Evolutionary conservation across 2,888 invertebrate genomes (phyloP), one percentile per base, ranked within the genome.

Genomic region (Cephus rjabovi): DNA sequence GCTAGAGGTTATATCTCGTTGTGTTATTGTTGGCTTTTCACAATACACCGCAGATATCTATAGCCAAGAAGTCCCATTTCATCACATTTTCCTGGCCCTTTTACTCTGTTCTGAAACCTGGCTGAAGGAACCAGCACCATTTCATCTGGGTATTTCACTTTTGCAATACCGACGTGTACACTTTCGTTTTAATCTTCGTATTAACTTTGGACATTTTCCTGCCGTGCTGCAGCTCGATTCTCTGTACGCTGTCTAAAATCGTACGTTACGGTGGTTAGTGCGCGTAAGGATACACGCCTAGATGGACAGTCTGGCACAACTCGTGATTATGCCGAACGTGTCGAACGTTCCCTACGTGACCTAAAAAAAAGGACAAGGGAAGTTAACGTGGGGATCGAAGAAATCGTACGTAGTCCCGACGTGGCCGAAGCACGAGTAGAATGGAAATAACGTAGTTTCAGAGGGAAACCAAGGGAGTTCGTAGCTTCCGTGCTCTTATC

Each of bases 31-130:
- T 83, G 81, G 81, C 83, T 84, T 84, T 85, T 84, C 83, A 78
- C 80, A 82, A 81, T 81, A 82, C 82, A 73, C 79, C 81, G 79
- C 83, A 78, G 81, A 82, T 77, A 81, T 79, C 80, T 79, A 56
- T 83, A 71, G 74, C 80, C 84, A 82, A 85, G 83, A 84, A 81
- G 81, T 81, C 56, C 85, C 85, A 83, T 85, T 85, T 85, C 85
- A 81, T 84, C 85, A 81, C 80, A 81, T 81, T 83, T 79, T 78
- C 77, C 75, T 80, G 75, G 77, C 81, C 77, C 79, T 79, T 79
- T 81, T 82, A 77, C 79, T 73, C 35, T 56, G 56, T 56, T 56
- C 23, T 23, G 56, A 56, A 56, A 56, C 23, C 56, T 56, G 56
- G 23, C 56, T 23, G 9, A 56, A 56, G 23, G 6, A 23, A 56